Percentiles rank a stretch among this genome's conserved stretches.
Evolutionary conservation across 2,113 vertebrate species (phyloP).

Genomic region (Dicerorhinus sumatrensis): DNA sequence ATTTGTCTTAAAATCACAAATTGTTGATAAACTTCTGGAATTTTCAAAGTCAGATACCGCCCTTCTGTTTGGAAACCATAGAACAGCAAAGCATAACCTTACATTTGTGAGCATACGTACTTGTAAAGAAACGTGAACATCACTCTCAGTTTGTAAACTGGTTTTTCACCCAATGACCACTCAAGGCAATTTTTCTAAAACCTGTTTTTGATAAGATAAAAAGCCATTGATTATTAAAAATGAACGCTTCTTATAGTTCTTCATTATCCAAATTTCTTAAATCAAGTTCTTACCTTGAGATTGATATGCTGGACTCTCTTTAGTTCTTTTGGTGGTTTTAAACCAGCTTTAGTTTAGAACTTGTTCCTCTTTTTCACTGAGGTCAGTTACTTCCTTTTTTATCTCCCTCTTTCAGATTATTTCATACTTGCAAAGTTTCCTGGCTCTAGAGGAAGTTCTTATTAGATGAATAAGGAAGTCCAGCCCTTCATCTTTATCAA

Average conservation of each 20-base stretch:
- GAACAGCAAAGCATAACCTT: background rate
- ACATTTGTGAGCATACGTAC: background rate
- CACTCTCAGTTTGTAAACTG: background rate
- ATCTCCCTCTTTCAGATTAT: constrained; percentile 4
- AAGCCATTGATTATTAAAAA: background rate
- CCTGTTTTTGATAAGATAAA: background rate
- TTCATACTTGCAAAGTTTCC: constrained; percentile 72
- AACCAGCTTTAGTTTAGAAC: background rate
- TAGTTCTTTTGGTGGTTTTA: background rate
- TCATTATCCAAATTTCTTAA: background rate
- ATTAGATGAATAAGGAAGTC: constrained; percentile 21
- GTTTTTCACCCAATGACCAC: background rate
- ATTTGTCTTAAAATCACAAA: background rate
- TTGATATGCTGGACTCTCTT: background rate
- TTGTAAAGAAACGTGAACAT: background rate
- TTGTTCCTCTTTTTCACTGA: constrained; percentile 66
- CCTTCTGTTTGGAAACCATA: background rate
- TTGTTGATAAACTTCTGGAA: background rate
- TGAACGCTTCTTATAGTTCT: background rate
- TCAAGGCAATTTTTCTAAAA: background rate
- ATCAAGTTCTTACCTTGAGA: background rate
- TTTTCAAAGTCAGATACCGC: background rate
- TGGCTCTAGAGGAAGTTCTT: constrained; percentile 67
- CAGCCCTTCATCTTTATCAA: background rate
- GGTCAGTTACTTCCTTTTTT: constrained; percentile 59